Evolutionary conservation across 1,140 invertebrate genomes (phyloP).

Genomic region (Brachystomella parvula): DNA sequence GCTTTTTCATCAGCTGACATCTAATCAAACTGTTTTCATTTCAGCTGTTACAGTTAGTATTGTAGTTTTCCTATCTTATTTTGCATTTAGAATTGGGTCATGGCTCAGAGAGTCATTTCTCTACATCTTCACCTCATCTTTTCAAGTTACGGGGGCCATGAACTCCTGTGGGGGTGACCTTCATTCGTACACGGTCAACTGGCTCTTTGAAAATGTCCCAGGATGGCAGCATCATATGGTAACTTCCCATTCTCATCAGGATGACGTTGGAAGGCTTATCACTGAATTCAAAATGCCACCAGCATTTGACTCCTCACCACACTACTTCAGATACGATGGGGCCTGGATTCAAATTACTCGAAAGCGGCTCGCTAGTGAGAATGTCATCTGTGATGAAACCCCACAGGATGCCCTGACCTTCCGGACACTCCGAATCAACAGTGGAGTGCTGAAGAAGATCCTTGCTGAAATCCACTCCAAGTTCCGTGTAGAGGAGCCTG

Average conservation of each 20-base stretch:
- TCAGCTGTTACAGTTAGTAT: neutral
- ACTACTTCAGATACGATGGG: conserved; percentile 3
- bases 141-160: neutral
- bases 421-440: neutral
- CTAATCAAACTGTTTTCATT: neutral
- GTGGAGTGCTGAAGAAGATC: neutral
- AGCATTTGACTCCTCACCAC: neutral
- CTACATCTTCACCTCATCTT: neutral
- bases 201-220: neutral
- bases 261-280: neutral
- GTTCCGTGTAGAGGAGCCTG: neutral
- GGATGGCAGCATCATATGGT: neutral
- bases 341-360: neutral
- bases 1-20: neutral
- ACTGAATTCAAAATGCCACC: neutral
- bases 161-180: neutral
- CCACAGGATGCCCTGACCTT: neutral
- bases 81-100: neutral
- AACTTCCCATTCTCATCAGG: neutral
- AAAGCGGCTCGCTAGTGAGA: neutral
- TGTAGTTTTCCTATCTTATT: neutral
- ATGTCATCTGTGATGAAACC: neutral
- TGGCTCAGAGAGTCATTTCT: neutral
- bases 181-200: neutral
- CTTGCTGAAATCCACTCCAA: neutral